A percentile compares a stretch with the other conserved stretches of the same genome.
These are phyloP conservation scores for Tupaia chinensis DNA, from an alignment of 2,113 vertebrate genomes.

Conservation along the genomic window DNA sequence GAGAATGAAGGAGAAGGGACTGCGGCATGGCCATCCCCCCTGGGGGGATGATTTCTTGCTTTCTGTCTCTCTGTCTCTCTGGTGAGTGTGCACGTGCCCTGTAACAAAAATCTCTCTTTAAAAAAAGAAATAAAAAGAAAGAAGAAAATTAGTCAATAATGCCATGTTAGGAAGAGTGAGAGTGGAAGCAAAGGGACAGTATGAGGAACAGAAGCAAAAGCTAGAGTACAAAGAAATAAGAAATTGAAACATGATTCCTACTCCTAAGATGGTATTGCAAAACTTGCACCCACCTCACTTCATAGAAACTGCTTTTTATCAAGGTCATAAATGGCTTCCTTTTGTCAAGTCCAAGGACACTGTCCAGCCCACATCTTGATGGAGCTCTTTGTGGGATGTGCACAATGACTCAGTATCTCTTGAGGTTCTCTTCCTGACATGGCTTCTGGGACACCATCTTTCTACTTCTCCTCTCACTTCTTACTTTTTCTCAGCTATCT, in stretches of 20 bases:
- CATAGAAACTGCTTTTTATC: background rate
- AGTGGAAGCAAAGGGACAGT: background rate
- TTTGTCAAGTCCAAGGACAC: background rate
- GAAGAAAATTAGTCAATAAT: background rate
- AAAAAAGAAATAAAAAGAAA: background rate
- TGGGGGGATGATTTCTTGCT: too few species aligned
- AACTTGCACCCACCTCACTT: background rate
- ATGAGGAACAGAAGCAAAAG: background rate
- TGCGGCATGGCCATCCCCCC: too few species aligned
- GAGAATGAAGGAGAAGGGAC: too few species aligned
- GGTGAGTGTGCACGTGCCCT: too few species aligned
- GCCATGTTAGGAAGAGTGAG: background rate
- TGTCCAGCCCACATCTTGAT: background rate
- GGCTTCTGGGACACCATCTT: background rate
- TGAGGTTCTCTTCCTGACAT: background rate
- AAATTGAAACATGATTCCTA: background rate
- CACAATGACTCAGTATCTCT: background rate
- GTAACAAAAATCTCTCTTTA: background rate
- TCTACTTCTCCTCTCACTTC: background rate
- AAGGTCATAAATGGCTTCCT: background rate
- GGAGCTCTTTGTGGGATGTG: too few species aligned
- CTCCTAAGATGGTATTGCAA: background rate
- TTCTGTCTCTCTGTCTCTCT: too few species aligned
- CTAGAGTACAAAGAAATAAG: background rate
- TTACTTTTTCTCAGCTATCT: background rate